Evolutionary conservation across 2,113 vertebrate species (phyloP).

Genomic region (Syrmaticus mikado): DNA sequence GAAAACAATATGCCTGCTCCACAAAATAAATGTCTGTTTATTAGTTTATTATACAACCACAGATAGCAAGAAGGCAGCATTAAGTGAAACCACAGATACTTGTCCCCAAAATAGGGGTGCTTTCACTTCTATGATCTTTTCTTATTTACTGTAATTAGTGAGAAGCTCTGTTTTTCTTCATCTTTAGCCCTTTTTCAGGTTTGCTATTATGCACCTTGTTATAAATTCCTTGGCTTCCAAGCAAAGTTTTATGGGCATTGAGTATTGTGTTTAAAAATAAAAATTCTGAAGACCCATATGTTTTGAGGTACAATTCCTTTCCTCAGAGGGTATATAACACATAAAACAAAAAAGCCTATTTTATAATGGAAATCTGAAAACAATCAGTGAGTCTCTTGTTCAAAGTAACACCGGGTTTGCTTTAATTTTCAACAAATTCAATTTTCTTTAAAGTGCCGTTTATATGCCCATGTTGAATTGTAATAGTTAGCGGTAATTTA

Average conservation of each 20-base stretch:
- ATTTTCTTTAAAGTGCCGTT: slow-evolving; percentile 72
- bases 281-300: slow-evolving; percentile 60
- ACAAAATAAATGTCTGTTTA: background rate
- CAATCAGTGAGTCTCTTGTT: slow-evolving; percentile 65
- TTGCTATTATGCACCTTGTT: slow-evolving; percentile 41
- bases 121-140: background rate
- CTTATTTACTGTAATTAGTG: slow-evolving; percentile 22
- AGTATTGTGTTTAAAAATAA: slow-evolving; percentile 61
- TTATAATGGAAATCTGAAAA: slow-evolving; percentile 74
- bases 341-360: slow-evolving; percentile 71
- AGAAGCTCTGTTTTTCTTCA: slow-evolving; percentile 14
- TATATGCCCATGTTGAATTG: slow-evolving; percentile 60
- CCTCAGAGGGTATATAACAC: slow-evolving; percentile 66
- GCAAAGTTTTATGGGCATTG: slow-evolving; percentile 49
- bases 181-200: slow-evolving; percentile 9
- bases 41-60: background rate
- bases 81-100: slow-evolving; percentile 17
- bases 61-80: background rate
- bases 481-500: slow-evolving; percentile 70
- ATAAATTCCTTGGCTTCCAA: slow-evolving; percentile 56
- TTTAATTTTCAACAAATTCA: slow-evolving; percentile 75
- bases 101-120: background rate
- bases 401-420: slow-evolving; percentile 62
- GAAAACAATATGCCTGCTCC: background rate
- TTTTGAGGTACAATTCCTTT: slow-evolving; percentile 72